A percentile compares a stretch with the other conserved stretches of the same genome.
phyloP scores from a whole-genome alignment of 2,888 invertebrate genomes.

The Hoplodrina blanda region DNA sequence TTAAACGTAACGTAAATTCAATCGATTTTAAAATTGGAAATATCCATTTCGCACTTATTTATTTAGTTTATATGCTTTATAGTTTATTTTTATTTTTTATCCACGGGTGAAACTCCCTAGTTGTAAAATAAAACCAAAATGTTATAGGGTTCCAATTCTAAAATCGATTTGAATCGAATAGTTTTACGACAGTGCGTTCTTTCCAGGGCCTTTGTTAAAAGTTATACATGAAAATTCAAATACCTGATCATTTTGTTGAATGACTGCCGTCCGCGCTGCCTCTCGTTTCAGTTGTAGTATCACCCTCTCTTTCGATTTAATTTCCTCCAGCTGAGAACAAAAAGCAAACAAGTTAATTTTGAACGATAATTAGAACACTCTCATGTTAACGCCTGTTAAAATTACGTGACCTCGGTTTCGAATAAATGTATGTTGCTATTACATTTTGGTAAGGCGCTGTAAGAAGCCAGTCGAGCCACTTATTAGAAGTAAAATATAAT shows the following conservation, averaged over 20 bases:
- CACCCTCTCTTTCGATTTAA: constrained; percentile 92
- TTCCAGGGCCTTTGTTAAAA: too few species aligned
- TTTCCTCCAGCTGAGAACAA: constrained; percentile 92
- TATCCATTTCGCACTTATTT: too few species aligned
- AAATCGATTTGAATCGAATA: too few species aligned
- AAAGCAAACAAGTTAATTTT: constrained; percentile 21
- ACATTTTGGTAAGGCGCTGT: constrained; percentile 37
- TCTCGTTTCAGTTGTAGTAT: constrained; percentile 90
- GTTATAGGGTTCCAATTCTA: too few species aligned
- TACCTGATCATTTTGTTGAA: constrained; percentile 84
- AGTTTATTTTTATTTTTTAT: too few species aligned
- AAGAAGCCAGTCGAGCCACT: background rate
- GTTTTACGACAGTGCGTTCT: too few species aligned
- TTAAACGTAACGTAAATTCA: too few species aligned
- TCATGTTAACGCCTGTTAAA: constrained; percentile 27
- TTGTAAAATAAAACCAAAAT: too few species aligned
- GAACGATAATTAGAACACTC: too few species aligned
- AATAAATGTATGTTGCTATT: constrained; percentile 38
- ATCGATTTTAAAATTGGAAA: too few species aligned
- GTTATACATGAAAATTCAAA: background rate
- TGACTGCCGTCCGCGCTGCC: constrained; percentile 76
- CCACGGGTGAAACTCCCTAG: too few species aligned
- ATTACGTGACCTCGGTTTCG: background rate
- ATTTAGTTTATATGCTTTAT: too few species aligned
- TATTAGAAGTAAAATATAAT: constrained; percentile 22